Evolutionary conservation across 2,888 invertebrate genomes (phyloP), one percentile per base, ranked within the genome.

Genomic region (Parascotia fuliginaria): DNA sequence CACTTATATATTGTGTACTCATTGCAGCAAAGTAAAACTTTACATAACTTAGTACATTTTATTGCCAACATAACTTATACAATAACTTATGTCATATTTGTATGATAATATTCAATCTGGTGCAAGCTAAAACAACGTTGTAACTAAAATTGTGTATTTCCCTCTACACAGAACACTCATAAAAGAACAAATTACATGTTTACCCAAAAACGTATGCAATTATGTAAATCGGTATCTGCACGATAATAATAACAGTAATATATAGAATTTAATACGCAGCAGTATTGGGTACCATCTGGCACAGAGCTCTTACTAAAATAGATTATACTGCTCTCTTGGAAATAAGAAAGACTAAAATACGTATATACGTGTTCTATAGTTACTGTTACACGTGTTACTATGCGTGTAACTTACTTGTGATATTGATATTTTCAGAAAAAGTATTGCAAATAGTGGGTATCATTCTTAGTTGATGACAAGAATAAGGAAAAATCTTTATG

Each of bases 211-310:
- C 16, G n/a, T 41, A 37, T 56, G 24, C 33, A 29, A 63, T 49
- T 52, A 63, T 60, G 64, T 47, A 67, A 63, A 66, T 63, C 27
- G 12, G 41, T 31, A 37, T 39, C 41, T 32, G 42, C 29, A 19
- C 50, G 47, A 56, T 55, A 51, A 60, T 43, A 57, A 60, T 44
- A 64, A 55, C 60, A 49, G 52, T 50, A 63, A 56, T 56, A 59
- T 55, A 56, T 53, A 64, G 48, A 55, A 63, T 67, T 65, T 66
- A 56, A 65, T 64, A 67, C 55, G 29, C 43, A 47, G 39, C 42
- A 44, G 60, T 63, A 53, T 55, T 43, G 43, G 37, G 40, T 34
- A 52, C 52, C 65, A 65, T 57, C 49, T 65, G 65, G 53, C 45
- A 38, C 66, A 47, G 14, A 11, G 19, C 38, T 37, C 41, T 43